phyloP scores from a whole-genome alignment of 2,113 vertebrate genomes.

The Epinephelus cyanopodus region DNA sequence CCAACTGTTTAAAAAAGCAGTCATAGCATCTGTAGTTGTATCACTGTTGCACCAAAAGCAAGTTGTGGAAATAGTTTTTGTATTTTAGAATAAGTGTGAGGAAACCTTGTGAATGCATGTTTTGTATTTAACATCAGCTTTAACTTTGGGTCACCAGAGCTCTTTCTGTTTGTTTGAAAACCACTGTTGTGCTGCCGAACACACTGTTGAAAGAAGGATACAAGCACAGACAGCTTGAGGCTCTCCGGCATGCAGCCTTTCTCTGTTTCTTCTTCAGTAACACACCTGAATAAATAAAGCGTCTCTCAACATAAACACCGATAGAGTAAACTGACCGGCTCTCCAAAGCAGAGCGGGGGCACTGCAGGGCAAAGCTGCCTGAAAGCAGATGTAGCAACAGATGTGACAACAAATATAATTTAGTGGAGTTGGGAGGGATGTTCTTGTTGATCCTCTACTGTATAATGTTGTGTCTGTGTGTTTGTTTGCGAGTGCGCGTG shows the following conservation, averaged over 20 bases:
- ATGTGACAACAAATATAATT: constrained; percentile 60
- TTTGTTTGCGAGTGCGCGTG: constrained; percentile 32
- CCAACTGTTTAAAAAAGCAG: too few species aligned
- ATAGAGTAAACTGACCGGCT: constrained; percentile 41
- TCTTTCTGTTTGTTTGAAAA: constrained; percentile 31
- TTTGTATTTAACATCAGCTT: constrained; percentile 14
- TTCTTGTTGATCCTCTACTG: constrained; percentile 55
- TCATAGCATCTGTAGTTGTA: neutral
- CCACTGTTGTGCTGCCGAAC: constrained; percentile 82
- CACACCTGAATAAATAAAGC: constrained; percentile 75
- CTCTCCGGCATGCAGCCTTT: constrained; percentile 24
- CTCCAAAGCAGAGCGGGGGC: neutral
- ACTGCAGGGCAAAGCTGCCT: constrained; percentile 30
- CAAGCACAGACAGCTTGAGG: constrained; percentile 39
- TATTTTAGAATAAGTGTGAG: neutral
- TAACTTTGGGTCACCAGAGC: neutral
- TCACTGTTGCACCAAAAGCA: neutral
- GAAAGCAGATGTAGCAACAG: constrained; percentile 65
- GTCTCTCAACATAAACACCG: constrained; percentile 60
- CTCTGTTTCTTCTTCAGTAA: constrained; percentile 30
- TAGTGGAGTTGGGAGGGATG: constrained; percentile 34
- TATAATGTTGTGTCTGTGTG: constrained; percentile 29
- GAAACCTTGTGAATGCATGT: neutral
- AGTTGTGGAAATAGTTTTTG: constrained; percentile 17
- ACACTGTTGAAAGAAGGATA: constrained; percentile 85